Percentiles rank a stretch among this genome's conserved stretches.
Conservation (phyloP, 2,888 invertebrate genomes). For the Pyralis farinalis region DNA sequence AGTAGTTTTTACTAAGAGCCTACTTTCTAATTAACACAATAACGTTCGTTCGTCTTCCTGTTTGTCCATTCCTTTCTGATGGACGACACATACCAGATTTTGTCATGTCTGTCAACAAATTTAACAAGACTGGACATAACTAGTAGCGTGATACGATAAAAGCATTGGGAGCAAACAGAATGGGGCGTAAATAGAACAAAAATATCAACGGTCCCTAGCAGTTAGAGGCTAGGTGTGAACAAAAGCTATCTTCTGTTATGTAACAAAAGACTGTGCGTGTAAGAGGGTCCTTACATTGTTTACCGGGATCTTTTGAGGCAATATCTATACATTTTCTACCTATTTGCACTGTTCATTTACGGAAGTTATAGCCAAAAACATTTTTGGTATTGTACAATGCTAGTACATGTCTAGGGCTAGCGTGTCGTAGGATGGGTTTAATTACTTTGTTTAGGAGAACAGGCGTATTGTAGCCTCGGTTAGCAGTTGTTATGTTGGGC, state of each 20-base stretch:
- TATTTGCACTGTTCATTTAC: slow-evolving; percentile 11
- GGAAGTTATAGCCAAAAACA: no score
- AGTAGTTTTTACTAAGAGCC: background rate
- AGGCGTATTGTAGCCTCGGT: no score
- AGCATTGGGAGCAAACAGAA: slow-evolving; percentile 5
- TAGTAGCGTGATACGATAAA: slow-evolving; percentile 8
- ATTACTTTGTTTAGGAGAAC: no score
- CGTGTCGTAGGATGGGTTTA: no score
- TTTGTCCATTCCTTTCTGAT: slow-evolving; percentile 3
- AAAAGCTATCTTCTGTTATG: slow-evolving; percentile 13
- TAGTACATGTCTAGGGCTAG: no score
- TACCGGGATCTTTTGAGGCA: background rate
- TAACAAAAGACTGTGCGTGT: slow-evolving; percentile 15
- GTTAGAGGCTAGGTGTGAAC: slow-evolving; percentile 21
- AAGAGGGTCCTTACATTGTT: slow-evolving; percentile 6
- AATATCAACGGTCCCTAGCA: slow-evolving; percentile 19
- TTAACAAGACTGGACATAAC: slow-evolving; percentile 5
- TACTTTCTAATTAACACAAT: slow-evolving; percentile 9
- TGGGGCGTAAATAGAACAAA: slow-evolving; percentile 14
- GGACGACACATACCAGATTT: background rate
- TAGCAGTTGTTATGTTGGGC: no score
- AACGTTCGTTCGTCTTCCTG: slow-evolving; percentile 1
- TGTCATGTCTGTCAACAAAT: slow-evolving; percentile 8
- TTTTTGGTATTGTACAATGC: no score
- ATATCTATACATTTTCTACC: slow-evolving; percentile 5